These are phyloP conservation scores for Hyposoter dolosus DNA, from an alignment of 2,888 invertebrate species.

Conservation along the genomic window DNA sequence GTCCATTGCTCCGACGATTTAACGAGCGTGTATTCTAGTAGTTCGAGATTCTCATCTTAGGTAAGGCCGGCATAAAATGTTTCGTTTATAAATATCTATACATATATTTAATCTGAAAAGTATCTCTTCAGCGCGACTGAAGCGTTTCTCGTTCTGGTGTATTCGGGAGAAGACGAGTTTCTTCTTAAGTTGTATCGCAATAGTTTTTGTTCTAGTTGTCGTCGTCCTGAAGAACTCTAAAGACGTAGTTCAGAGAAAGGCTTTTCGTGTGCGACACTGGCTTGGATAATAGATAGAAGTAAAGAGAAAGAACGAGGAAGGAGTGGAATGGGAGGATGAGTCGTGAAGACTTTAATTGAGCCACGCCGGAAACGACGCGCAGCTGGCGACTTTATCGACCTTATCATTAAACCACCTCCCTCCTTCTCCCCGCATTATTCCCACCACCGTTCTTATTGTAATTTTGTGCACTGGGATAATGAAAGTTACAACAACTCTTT, in stretches of 20 bases:
- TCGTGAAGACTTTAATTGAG: slow-evolving; percentile 77
- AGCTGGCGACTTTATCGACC: slow-evolving; percentile 79
- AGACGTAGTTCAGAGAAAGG: slow-evolving; percentile 54
- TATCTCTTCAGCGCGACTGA: slow-evolving; percentile 37
- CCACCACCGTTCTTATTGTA: slow-evolving; percentile 31
- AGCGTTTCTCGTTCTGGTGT: slow-evolving; percentile 55
- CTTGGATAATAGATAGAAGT: slow-evolving; percentile 61
- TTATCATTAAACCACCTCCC: slow-evolving; percentile 76
- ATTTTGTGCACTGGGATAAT: slow-evolving; percentile 26
- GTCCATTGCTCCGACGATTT: neutral
- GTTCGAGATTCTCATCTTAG: slow-evolving; percentile 29
- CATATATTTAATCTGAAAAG: neutral
- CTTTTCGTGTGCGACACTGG: slow-evolving; percentile 48
- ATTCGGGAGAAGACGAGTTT: slow-evolving; percentile 55
- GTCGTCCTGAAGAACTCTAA: slow-evolving; percentile 48
- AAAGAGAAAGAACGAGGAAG: slow-evolving; percentile 39
- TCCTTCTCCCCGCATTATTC: slow-evolving; percentile 27
- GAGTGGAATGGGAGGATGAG: slow-evolving; percentile 18
- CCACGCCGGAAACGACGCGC: slow-evolving; percentile 71
- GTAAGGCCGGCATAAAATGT: slow-evolving; percentile 12
- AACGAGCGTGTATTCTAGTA: neutral
- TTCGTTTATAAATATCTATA: slow-evolving; percentile 27
- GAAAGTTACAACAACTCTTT: slow-evolving; percentile 12
- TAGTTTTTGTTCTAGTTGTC: slow-evolving; percentile 60
- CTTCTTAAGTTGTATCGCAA: slow-evolving; percentile 58